Conservation (phyloP, 2,797 vertebrate genomes). For the Clarias laeviceps region DNA sequence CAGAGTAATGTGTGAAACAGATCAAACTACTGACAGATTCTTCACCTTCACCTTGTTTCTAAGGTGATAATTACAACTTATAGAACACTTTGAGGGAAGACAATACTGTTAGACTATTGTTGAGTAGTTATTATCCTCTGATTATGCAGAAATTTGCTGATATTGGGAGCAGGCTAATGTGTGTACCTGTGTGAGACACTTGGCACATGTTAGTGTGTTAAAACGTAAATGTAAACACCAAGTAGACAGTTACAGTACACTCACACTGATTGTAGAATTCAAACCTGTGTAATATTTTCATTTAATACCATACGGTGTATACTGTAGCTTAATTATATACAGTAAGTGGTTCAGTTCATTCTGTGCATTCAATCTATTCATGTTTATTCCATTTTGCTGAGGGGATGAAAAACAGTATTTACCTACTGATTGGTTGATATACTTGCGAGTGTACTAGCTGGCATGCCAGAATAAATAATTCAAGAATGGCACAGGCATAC, state of each 20-base stretch:
- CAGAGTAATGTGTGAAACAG: background rate
- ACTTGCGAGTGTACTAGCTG: background rate
- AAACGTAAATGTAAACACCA: background rate
- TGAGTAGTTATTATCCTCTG: background rate
- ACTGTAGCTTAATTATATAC: background rate
- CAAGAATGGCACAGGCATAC: background rate
- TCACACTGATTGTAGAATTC: background rate
- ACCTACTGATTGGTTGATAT: background rate
- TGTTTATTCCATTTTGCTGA: background rate
- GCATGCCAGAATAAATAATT: background rate
- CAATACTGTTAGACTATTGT: background rate
- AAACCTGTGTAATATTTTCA: background rate
- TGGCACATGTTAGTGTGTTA: slow-evolving; percentile 3
- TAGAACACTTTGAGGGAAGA: slow-evolving; percentile 1
- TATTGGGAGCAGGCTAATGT: background rate
- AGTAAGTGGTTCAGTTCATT: background rate
- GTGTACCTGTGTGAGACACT: slow-evolving; percentile 18
- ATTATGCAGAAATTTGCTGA: slow-evolving; percentile 9
- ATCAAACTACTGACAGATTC: background rate
- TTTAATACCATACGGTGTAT: background rate
- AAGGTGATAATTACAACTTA: slow-evolving; percentile 1
- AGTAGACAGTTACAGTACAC: background rate
- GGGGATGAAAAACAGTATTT: background rate
- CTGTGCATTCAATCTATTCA: background rate
- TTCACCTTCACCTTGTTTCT: background rate